Percentiles rank a stretch among this genome's conserved stretches.
These are phyloP conservation scores for Ectropis crepuscularia DNA, from an alignment of 2,888 invertebrate species.

Conservation along the genomic window DNA sequence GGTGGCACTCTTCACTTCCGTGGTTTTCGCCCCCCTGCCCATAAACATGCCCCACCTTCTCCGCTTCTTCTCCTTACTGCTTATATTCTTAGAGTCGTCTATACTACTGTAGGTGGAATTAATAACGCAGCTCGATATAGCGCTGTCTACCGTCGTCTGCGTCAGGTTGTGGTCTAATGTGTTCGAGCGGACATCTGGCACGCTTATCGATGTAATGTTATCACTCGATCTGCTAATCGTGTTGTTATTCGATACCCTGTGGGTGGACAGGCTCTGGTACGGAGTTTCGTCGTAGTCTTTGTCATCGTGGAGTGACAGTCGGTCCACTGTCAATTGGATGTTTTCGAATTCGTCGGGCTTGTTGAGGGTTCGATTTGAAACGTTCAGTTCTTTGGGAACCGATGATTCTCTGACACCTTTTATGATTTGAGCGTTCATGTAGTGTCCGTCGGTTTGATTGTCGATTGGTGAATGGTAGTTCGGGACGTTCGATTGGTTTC, in stretches of 20 bases:
- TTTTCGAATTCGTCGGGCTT: slow-evolving; percentile 64
- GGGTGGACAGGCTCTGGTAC: slow-evolving; percentile 76
- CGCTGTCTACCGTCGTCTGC: slow-evolving; percentile 54
- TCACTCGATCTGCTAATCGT: slow-evolving; percentile 64
- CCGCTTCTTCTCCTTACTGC: slow-evolving; percentile 85
- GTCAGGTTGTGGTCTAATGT: slow-evolving; percentile 46
- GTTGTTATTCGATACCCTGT: slow-evolving; percentile 67
- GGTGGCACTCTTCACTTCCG: slow-evolving; percentile 87
- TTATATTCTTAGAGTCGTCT: slow-evolving; percentile 55
- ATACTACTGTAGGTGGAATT: slow-evolving; percentile 66
- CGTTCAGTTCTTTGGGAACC: slow-evolving; percentile 65
- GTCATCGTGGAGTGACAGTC: slow-evolving; percentile 67
- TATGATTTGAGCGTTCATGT: slow-evolving; percentile 78
- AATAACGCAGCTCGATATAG: slow-evolving; percentile 60
- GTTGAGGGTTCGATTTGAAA: slow-evolving; percentile 57
- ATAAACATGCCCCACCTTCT: slow-evolving; percentile 89
- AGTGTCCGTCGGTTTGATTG: slow-evolving; percentile 65
- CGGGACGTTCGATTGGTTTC: slow-evolving; percentile 51
- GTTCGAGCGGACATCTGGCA: slow-evolving; percentile 48
- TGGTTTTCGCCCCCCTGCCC: slow-evolving; percentile 85
- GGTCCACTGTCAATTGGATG: slow-evolving; percentile 61
- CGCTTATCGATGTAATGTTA: slow-evolving; percentile 73
- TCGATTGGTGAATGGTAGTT: slow-evolving; percentile 50
- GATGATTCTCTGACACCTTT: slow-evolving; percentile 74
- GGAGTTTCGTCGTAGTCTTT: slow-evolving; percentile 75